Evolutionary conservation across 2,888 invertebrate genomes (phyloP), one percentile per base, ranked within the genome.

Genomic region (Exocentrus adspersus): DNA sequence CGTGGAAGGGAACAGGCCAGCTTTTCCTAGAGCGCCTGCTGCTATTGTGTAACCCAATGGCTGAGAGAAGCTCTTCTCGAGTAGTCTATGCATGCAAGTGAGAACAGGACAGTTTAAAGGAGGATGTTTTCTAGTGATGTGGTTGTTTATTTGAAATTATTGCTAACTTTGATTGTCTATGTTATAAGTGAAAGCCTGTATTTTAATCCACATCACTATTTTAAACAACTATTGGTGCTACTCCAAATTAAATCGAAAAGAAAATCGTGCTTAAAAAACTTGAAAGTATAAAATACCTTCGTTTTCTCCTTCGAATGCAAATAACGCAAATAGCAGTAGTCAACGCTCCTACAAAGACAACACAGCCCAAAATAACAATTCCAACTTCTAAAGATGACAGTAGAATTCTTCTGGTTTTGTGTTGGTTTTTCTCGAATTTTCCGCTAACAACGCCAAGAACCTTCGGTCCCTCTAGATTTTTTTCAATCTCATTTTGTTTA

Each of bases 321-420:
- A 91, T 85, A 69, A 93, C 89, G 77, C 93, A 92, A 7, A 93
- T 84, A 10, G 94, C 92, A 0, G 93, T 91, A 6, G 92, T 87
- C 58, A 92, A 86, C 0, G 94, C 93, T 0, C 93, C 94, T 43
- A 93, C 82, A 78, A 94, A 92, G 56, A 95, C 91, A 52, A 94
- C 85, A 68, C 92, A 91, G 2, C 93, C 92, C 4, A 95, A 85
- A 0, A 92, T 90, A 10, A 95, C 89, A 0, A 93, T 90, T 20
- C 92, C 89, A 51, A 94, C 88, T 83, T 95, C 94, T 75, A 93
- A 86, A 0, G 92, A 89, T 19, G 90, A 91, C 43, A 88, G 82
- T 19, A 85, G 76, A 61, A 83, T 82, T 60, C 83, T 79, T 64
- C 83, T 84, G 68, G 75, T 83, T 62, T 78, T 75, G 30, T 66